These are phyloP conservation scores for Reticulitermes speratus DNA, from an alignment of 1,140 invertebrate species.

Conservation along the genomic window DNA sequence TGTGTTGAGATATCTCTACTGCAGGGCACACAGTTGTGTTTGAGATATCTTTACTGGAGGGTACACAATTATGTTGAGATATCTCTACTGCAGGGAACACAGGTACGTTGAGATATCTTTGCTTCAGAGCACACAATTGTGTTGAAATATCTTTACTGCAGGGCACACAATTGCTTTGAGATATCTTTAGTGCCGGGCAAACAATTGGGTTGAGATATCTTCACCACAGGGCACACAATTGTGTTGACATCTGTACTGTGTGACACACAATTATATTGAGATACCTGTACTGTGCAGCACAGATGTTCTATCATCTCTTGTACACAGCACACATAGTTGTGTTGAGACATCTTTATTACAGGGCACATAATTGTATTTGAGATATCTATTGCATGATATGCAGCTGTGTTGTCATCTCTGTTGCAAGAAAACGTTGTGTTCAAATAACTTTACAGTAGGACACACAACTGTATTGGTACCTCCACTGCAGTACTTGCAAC, in stretches of 20 bases:
- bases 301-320: neutral
- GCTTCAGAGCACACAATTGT: neutral
- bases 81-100: neutral
- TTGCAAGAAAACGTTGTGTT: neutral
- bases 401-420: neutral
- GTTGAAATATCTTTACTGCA: neutral
- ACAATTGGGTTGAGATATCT: neutral
- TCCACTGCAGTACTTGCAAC: neutral
- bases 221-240: too few species aligned
- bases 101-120: neutral
- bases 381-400: neutral
- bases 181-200: neutral
- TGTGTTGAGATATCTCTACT: neutral
- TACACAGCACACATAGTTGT: neutral
- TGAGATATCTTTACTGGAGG: neutral
- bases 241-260: too few species aligned
- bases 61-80: neutral
- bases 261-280: too few species aligned
- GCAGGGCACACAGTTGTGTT: neutral
- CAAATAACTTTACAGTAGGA: neutral
- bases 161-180: neutral
- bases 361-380: neutral
- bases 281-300: too few species aligned
- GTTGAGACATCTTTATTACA: neutral
- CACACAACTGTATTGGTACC: neutral